These are phyloP conservation scores for Vireo griseus DNA, from an alignment of 2,797 vertebrate species.

Conservation along the genomic window DNA sequence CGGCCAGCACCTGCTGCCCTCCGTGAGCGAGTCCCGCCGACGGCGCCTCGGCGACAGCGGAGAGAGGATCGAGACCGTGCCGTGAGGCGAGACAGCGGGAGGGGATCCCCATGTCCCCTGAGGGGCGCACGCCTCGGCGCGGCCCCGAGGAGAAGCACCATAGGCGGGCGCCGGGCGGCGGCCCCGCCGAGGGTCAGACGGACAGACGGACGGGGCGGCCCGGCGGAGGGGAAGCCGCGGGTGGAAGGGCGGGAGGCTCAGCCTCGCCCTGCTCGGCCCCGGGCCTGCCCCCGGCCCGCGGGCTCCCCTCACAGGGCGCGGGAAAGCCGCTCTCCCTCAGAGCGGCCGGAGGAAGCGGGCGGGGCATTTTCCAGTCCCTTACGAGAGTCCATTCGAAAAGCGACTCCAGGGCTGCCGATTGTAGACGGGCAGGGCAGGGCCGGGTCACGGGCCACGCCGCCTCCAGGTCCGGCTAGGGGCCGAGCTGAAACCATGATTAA, in stretches of 20 bases:
- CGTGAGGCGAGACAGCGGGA: no score
- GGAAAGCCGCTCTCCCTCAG: background rate
- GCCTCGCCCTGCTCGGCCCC: background rate
- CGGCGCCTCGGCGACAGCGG: background rate
- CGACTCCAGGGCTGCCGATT: accelerated
- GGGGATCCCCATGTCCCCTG: background rate
- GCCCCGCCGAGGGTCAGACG: no score
- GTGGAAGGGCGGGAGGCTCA: background rate
- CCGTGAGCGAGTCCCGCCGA: background rate
- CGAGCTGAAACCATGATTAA: background rate
- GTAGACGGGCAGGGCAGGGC: background rate
- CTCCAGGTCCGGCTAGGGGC: background rate
- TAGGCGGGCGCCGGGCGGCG: background rate
- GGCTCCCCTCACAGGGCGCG: background rate
- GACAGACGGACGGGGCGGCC: background rate
- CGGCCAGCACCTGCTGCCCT: background rate
- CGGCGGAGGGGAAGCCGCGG: accelerated
- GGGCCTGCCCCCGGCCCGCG: background rate
- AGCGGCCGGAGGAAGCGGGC: accelerated
- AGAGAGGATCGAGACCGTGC: accelerated
- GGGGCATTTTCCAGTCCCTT: accelerated
- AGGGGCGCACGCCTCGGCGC: background rate
- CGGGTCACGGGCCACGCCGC: background rate
- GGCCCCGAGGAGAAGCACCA: background rate
- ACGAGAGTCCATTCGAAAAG: accelerated